These are phyloP conservation scores for Campopleginae sp. DNA, from an alignment of 2,888 invertebrate species.

Conservation along the genomic window DNA sequence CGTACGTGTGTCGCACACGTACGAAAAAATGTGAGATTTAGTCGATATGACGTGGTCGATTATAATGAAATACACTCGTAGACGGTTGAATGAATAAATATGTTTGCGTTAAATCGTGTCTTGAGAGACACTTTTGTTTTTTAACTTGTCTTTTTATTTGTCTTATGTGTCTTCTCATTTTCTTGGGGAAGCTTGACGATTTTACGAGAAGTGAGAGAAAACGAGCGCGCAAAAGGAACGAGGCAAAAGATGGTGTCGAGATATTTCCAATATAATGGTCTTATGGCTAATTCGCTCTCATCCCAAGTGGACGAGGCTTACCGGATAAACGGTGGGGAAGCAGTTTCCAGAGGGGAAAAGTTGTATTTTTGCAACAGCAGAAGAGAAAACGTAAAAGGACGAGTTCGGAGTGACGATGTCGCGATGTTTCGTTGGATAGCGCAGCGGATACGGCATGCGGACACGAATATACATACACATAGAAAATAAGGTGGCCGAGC, in stretches of 20 bases:
- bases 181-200: constrained; percentile 58
- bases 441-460: constrained; percentile 5
- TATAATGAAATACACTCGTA: not conserved
- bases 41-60: not conserved
- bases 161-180: not conserved
- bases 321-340: not conserved
- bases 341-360: constrained; percentile 34
- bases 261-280: constrained; percentile 61
- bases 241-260: constrained; percentile 45
- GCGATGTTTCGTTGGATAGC: constrained; percentile 63
- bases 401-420: constrained; percentile 67
- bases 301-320: constrained; percentile 9
- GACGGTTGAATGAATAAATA: not conserved
- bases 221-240: constrained; percentile 53
- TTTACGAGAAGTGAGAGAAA: constrained; percentile 62
- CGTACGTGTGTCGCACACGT: not conserved
- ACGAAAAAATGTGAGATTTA: not conserved
- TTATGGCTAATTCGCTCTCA: constrained; percentile 58
- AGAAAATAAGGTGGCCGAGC: constrained; percentile 4
- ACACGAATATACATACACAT: not conserved
- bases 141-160: not conserved
- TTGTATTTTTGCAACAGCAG: constrained; percentile 8
- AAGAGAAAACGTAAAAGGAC: constrained; percentile 50
- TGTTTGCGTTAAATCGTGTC: constrained; percentile 8
- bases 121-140: not conserved